phyloP scores from a whole-genome alignment of 30 jellyfish, hydroid and myxozoan species.

The Aurelia aurita complex sp. Pacific region DNA sequence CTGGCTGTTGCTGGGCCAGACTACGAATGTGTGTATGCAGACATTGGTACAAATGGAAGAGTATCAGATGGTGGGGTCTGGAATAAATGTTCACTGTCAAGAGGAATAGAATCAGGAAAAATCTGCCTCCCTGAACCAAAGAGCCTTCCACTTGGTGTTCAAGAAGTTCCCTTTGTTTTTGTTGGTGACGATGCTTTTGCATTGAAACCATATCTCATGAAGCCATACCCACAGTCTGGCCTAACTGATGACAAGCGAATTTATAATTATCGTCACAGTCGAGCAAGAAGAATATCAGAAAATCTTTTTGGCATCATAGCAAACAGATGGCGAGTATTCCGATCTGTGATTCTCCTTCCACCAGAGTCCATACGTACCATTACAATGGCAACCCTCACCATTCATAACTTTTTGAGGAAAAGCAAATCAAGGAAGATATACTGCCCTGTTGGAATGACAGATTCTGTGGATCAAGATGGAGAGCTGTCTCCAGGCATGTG shows the following conservation, averaged over 20 bases:
- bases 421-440: background rate
- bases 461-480: too few relatives aligned
- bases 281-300: background rate
- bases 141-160: constrained; percentile 6
- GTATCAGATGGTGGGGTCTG: too few relatives aligned
- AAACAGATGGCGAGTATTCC: constrained; percentile 30
- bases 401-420: constrained; percentile 3
- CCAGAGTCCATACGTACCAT: constrained; percentile 8
- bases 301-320: constrained; percentile 26
- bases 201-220: constrained; percentile 4
- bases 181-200: constrained; percentile 40
- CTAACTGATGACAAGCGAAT: constrained; percentile 28
- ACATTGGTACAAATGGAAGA: background rate
- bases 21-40: constrained; percentile 14
- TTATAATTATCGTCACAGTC: constrained; percentile 16
- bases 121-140: constrained; percentile 25
- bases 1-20: too few relatives aligned
- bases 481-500: background rate
- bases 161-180: constrained; percentile 8
- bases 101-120: constrained; percentile 12
- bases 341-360: constrained; percentile 10
- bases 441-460: too few relatives aligned
- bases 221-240: constrained; percentile 26
- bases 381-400: constrained; percentile 4
- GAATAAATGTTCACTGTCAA: background rate